Evolutionary conservation across 2,888 invertebrate genomes (phyloP).

Genomic region (Calameuta idolon): DNA sequence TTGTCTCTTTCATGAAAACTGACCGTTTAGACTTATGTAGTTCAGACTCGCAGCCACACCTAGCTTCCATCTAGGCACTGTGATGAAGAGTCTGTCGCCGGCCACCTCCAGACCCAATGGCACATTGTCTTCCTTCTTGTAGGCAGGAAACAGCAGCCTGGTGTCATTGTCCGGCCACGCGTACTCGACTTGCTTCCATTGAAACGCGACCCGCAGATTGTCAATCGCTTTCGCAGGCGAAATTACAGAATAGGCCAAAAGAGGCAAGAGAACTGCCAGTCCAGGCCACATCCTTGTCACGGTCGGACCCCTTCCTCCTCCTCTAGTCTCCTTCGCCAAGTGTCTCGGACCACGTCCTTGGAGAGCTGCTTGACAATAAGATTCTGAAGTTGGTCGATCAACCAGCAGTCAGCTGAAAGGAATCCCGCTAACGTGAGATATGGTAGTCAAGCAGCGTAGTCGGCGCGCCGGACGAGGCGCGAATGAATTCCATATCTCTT

Average conservation of each 20-base stretch:
- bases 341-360: background rate
- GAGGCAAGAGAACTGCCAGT: conserved; percentile 12
- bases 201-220: conserved; percentile 76
- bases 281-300: conserved; percentile 6
- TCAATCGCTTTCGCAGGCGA: conserved; percentile 61
- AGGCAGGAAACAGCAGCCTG: conserved; percentile 61
- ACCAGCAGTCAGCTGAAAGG: background rate
- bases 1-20: conserved; percentile 34
- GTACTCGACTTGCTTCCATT: conserved; percentile 82
- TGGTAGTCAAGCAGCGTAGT: background rate
- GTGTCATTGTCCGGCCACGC: conserved; percentile 71
- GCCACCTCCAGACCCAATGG: conserved; percentile 82
- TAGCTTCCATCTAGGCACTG: conserved; percentile 80
- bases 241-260: background rate
- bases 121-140: conserved; percentile 74
- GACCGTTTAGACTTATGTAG: conserved; percentile 80
- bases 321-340: background rate
- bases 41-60: conserved; percentile 83
- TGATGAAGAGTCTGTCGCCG: conserved; percentile 77
- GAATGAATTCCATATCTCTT: background rate
- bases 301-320: background rate
- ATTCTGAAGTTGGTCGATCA: background rate
- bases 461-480: background rate
- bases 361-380: background rate
- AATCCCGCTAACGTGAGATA: background rate